Base-by-base conservation (phyloP, 92 coral and sea anemone species). In the Umimayanthus kanabou region DNA sequence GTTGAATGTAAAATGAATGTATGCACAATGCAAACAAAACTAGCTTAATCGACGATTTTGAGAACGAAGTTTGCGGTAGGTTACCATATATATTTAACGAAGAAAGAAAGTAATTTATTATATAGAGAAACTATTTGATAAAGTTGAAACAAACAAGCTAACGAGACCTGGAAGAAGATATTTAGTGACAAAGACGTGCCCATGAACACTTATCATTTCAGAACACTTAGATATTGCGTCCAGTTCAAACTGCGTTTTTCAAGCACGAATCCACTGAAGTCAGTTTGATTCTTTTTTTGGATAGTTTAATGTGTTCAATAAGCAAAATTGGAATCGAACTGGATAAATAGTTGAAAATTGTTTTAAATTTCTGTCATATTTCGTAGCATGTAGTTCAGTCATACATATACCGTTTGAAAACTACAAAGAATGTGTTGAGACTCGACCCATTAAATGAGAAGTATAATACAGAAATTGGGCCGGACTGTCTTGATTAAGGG, bases 131-230 rank as follows among this genome's bases (percentile, higher is more conserved):
- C 87, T 83, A 70, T 83, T 83, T 70, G 78, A 70, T 37, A 47
- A 70, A 83, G 40, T 77, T 83, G 87, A 83, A 83, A 83, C 77
- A 83, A 70, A 83, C 87, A 83, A 82, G 74, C 25, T 69, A 70
- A 83, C 77, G 78, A 83, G 87, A 83, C 42, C 26, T n/a, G 87
- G 87, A 83, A 83, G 76, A 69, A 10, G 58, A 64, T 65, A 39
- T 66, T 81, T 66, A 66, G 26, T 40, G 55, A 42, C 14, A 23
- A 72, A 69, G 45, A 45, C 87, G 87, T 83, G 87, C 78, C 53
- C 23, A 20, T 28, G 20, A 53, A 53, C 58, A 53, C 58, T 53
- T 53, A 53, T 13, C 58, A 18, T 28, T 83, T 43, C 45, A 22
- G 26, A 70, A 14, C 43, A 43, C 78, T 83, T 16, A 5, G 87